A percentile compares a stretch with the other conserved stretches of the same genome.
phyloP scores from a whole-genome alignment of 1,140 invertebrate species.

The Drosophila gunungcola region DNA sequence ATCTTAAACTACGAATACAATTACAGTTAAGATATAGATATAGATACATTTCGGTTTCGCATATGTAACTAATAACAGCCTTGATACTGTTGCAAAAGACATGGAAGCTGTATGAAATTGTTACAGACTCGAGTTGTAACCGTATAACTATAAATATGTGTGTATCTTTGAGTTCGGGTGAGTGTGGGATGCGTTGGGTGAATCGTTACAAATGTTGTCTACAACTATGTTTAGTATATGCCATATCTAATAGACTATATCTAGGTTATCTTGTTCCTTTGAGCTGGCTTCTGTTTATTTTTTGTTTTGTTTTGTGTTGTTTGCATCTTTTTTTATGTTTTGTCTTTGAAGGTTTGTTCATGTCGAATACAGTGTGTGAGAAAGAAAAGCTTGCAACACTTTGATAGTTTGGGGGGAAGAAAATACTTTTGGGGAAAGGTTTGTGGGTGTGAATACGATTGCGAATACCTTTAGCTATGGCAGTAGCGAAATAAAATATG shows the following conservation, averaged over 20 bases:
- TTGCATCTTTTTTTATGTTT: neutral
- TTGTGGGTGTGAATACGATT: conserved; percentile 46
- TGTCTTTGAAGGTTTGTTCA: conserved; percentile 31
- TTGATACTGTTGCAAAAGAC: conserved; percentile 81
- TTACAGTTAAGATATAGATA: conserved; percentile 45
- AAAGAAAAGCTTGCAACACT: conserved; percentile 30
- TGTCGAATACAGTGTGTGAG: conserved; percentile 37
- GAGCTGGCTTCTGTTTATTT: conserved; percentile 51
- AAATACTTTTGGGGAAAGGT: conserved; percentile 58
- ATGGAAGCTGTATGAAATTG: conserved; percentile 81
- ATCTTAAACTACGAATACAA: conserved; percentile 40
- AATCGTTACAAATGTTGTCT: conserved; percentile 38
- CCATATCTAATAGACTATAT: conserved; percentile 52
- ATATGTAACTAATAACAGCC: conserved; percentile 81
- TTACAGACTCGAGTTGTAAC: conserved; percentile 55
- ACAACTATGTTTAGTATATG: conserved; percentile 48
- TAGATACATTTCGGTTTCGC: conserved; percentile 57
- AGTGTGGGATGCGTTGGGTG: conserved; percentile 47
- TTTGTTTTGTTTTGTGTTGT: conserved; percentile 5
- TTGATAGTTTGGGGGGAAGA: conserved; percentile 41
- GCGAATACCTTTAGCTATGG: conserved; percentile 63
- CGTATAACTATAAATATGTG: conserved; percentile 36
- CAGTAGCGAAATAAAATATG: conserved; percentile 65
- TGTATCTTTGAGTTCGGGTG: conserved; percentile 31
- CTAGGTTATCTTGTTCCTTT: conserved; percentile 66